phyloP scores from a whole-genome alignment of 2,113 vertebrate genomes.

The Salvelinus sp. region DNA sequence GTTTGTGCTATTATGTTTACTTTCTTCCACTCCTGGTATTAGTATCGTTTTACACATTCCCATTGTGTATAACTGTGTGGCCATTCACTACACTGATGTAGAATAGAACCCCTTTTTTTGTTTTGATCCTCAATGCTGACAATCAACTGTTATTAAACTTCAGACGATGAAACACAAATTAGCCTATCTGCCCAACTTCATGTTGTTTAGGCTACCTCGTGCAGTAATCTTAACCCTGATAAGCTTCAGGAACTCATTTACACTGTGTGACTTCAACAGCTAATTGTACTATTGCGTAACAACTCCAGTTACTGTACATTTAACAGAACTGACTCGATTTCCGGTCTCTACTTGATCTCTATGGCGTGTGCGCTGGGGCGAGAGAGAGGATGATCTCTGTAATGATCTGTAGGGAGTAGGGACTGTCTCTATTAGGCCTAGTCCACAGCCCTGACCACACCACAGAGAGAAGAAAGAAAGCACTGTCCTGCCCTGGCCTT shows the following conservation, averaged over 20 bases:
- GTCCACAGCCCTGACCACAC: too few relatives aligned
- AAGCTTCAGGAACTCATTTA: too few relatives aligned
- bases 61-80: background rate
- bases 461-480: too few relatives aligned
- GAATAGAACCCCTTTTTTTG: background rate
- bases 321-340: too few relatives aligned
- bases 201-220: background rate
- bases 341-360: too few relatives aligned
- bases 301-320: background rate
- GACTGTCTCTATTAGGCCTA: too few relatives aligned
- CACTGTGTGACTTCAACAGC: too few relatives aligned
- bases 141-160: background rate
- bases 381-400: too few relatives aligned
- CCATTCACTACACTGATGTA: conserved; percentile 4
- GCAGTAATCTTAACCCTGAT: background rate
- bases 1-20: background rate
- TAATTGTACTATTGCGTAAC: background rate
- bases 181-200: too few relatives aligned
- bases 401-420: too few relatives aligned
- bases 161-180: background rate
- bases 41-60: conserved; percentile 25
- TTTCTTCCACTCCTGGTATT: background rate
- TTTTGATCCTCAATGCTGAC: background rate
- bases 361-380: too few relatives aligned
- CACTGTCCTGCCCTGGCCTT: too few relatives aligned